phyloP scores from a whole-genome alignment of 30 jellyfish, hydroid and myxozoan genomes.

The Hydractinia echinata region DNA sequence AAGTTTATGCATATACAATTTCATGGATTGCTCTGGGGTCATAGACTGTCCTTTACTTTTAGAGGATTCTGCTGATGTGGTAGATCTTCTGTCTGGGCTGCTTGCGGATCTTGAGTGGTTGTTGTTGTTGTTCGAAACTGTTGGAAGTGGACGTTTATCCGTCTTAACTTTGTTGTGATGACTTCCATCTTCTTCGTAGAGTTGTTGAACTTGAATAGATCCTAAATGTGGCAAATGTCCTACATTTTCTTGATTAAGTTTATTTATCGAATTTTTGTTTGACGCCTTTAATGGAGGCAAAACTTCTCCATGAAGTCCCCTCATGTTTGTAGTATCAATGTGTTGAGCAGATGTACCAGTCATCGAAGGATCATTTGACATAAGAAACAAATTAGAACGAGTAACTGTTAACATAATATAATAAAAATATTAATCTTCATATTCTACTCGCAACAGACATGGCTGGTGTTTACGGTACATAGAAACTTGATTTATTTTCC shows the following conservation, averaged over 20 bases:
- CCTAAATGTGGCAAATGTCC: conserved; percentile 86
- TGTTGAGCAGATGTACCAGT: conserved; percentile 52
- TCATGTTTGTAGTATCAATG: conserved; percentile 48
- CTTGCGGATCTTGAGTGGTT: background rate
- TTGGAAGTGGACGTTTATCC: conserved; percentile 65
- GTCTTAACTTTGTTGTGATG: conserved; percentile 60
- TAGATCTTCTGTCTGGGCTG: conserved; percentile 75
- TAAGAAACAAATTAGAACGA: conserved; percentile 57
- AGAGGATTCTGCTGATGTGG: conserved; percentile 72
- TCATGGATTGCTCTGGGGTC: conserved; percentile 91
- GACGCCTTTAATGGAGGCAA: conserved; percentile 86
- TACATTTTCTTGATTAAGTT: conserved; percentile 57
- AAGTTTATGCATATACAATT: conserved; percentile 79
- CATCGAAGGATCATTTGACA: conserved; percentile 52
- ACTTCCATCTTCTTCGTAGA: conserved; percentile 66
- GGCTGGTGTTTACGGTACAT: background rate
- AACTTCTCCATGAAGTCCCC: conserved; percentile 83
- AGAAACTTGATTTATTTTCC: conserved; percentile 25
- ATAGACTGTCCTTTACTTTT: conserved; percentile 71
- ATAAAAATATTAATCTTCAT: background rate
- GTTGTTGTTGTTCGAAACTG: conserved; percentile 46
- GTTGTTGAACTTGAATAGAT: conserved; percentile 85
- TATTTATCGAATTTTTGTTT: conserved; percentile 61
- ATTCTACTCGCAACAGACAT: background rate
- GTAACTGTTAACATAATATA: conserved; percentile 74